phyloP scores from a whole-genome alignment of 2,888 invertebrate species.

The Troilus luridus region DNA sequence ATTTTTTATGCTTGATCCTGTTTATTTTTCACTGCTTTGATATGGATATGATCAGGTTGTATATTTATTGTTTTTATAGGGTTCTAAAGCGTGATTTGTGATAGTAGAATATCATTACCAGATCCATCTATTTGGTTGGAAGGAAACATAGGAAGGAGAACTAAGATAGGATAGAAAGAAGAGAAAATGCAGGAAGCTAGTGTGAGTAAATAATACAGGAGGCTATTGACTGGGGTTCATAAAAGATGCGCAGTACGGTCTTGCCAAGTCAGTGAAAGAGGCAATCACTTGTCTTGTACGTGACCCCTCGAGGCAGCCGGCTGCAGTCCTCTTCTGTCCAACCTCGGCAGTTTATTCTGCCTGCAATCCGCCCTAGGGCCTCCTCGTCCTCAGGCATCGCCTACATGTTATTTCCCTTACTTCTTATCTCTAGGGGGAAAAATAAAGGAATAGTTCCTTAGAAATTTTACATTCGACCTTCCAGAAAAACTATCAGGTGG shows the following conservation, averaged over 20 bases:
- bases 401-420: background rate
- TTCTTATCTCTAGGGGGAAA: background rate
- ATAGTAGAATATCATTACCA: background rate
- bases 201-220: conserved; percentile 29
- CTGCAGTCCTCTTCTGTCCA: background rate
- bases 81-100: background rate
- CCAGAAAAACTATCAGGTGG: background rate
- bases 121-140: background rate
- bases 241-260: conserved; percentile 39
- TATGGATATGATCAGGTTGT: too few species aligned
- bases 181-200: conserved; percentile 10
- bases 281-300: conserved; percentile 27
- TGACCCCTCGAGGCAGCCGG: conserved; percentile 13
- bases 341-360: background rate
- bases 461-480: background rate
- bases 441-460: background rate
- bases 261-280: conserved; percentile 33
- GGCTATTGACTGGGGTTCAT: background rate
- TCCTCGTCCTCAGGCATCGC: background rate
- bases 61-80: background rate
- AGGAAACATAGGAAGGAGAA: background rate
- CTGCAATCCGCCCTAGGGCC: conserved; percentile 7
- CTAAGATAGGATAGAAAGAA: background rate
- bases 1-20: too few species aligned
- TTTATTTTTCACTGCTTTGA: too few species aligned